Base-by-base conservation (phyloP, 2,888 invertebrate species). In the Pecten maximus region DNA sequence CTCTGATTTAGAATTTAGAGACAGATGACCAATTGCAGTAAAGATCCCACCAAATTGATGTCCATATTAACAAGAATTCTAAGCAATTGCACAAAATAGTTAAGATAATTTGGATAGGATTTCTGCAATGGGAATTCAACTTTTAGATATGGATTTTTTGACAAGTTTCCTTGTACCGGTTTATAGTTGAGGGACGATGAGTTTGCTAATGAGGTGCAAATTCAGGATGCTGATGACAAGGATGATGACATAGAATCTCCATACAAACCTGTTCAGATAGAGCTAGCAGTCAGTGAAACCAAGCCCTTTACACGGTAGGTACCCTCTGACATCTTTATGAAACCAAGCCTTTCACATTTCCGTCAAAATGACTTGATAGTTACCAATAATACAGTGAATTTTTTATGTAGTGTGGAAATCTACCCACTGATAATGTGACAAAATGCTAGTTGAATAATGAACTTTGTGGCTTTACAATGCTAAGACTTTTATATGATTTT, bases 221-320 rank as follows among this genome's bases (percentile, higher is more conserved):
- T 95, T 40, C 93, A 94, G 92, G 94, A 94, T 91, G 93, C 93
- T 74, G 94, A 95, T 35, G 95, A 95, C 60, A 95, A 95, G 89
- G 96, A 96, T 90, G 95, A 95, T 19, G 95, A 95, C 40, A 92
- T 92, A 35, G 95, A 95, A 91, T 93, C 92, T 89, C 92, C 93
- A 10, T 92, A 93, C 87, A 94, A 94, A 91, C 92, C 95, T 87
- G 93, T 95, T 48, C 95, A 96, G 91, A 96, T 96, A 86, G 95
- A 96, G 90, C 94, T 96, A 60, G 96, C 96, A 16, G 95, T 95
- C 39, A 96, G 96, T 93, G 96, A 96, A 92, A 96, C 96, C 28
- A 96, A 96, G 92, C 96, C 96, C 28, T 96, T 96, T 91, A 96
- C 96, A 40, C 95, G 96, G 96, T 96, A 91, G 48, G 48, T 44